Percentiles rank a stretch among this genome's conserved stretches.
Conservation (phyloP, 2,888 invertebrate genomes). For the Ptilodon capucinus region DNA sequence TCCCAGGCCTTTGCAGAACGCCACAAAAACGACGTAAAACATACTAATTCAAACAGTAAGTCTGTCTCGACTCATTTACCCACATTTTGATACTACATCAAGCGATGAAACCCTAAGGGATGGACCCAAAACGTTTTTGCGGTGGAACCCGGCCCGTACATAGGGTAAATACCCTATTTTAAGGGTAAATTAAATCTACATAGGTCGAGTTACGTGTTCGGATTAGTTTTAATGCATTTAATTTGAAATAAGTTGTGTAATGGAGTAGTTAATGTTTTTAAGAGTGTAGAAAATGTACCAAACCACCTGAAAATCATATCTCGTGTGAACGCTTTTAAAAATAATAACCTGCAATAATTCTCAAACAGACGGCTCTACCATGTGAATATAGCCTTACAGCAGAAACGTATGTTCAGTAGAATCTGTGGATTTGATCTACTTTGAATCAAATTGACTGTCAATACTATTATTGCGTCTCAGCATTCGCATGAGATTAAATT, state of each 20-base stretch:
- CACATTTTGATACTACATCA: conserved; percentile 37
- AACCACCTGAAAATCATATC: no score
- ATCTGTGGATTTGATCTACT: no score
- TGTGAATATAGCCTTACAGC: no score
- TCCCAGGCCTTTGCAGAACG: not conserved
- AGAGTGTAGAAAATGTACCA: no score
- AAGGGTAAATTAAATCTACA: conserved; percentile 36
- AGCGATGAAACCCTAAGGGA: conserved; percentile 19
- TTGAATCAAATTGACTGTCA: no score
- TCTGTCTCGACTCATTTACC: conserved; percentile 26
- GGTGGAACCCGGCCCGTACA: conserved; percentile 23
- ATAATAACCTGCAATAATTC: no score
- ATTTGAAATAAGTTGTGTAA: not conserved
- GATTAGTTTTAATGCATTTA: conserved; percentile 14
- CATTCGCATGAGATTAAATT: no score
- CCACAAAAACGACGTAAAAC: not conserved
- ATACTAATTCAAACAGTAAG: not conserved
- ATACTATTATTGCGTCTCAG: no score
- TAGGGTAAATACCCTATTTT: conserved; percentile 24
- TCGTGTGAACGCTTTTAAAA: no score
- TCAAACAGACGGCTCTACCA: no score
- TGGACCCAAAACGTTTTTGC: conserved; percentile 39
- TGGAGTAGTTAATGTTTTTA: not conserved
- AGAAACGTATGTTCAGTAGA: no score
- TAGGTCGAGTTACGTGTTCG: conserved; percentile 14